Evolutionary conservation across 2,113 vertebrate species (phyloP), one percentile per base, ranked within the genome.

Genomic region (Halcyon senegalensis): DNA sequence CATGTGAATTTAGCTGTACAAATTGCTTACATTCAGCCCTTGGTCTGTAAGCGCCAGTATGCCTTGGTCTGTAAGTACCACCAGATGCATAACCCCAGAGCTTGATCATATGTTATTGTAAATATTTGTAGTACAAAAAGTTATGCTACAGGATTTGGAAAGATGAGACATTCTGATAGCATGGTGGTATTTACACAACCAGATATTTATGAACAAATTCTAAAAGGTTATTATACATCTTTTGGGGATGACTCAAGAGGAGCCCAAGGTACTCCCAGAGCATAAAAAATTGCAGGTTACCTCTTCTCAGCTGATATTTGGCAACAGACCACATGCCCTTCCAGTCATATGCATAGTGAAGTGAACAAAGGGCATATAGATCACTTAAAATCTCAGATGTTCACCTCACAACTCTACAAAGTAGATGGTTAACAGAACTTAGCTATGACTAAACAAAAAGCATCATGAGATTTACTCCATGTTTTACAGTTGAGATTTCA

Each of bases 291-390:
- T 88, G 79, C 67, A 93, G 51, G 87, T 81, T 94, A 55, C 60
- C 84, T 87, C 81, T 84, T 97, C 84, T 60, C 77, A 90, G 58
- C 27, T 83, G 85, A 60, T 27, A 66, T 84, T 68, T 87, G 74
- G 84, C 78, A 90, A 23, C 37, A 82, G 39, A 83, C 8, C 59
- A 66, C 70, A 10, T 16, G 35, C 58, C 60, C 24, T 90, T 92
- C 58, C 90, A 92, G 67, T 64, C 58, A 95, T 91, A 89, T 94
- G 91, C 74, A 82, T 82, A 95, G 77, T 69, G 75, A 82, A 95
- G 27, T 37, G 73, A 94, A 75, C 78, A 93, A 84, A 74, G 73
- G 74, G 39, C 62, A 21, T 27, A 90, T 88, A 90, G 95, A 94
- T 93, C 82, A 90, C 51, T 28, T 56, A 35, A 90, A 85, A 85